A percentile compares a stretch with the other conserved stretches of the same genome.
These are phyloP conservation scores for Carpatolechia fugitivella DNA, from an alignment of 2,888 invertebrate genomes.

Conservation along the genomic window DNA sequence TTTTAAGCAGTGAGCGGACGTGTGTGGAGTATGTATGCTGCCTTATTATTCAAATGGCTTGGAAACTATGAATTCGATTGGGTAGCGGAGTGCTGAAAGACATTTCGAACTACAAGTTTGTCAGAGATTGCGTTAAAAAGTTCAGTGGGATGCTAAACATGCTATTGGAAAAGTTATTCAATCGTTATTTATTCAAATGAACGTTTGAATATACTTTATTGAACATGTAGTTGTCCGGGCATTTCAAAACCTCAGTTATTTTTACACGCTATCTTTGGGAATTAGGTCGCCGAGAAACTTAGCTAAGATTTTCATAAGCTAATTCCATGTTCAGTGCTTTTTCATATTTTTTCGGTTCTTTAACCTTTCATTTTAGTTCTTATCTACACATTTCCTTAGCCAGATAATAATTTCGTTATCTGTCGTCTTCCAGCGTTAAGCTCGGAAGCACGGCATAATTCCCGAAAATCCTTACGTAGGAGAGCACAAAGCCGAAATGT, in stretches of 20 bases:
- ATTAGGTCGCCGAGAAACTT: too few species aligned
- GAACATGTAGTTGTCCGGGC: too few species aligned
- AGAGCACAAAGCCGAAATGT: neutral
- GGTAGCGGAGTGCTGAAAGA: neutral
- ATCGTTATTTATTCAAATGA: neutral
- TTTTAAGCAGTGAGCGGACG: conserved; percentile 20
- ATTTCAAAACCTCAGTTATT: too few species aligned
- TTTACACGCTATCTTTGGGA: too few species aligned
- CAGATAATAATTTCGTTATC: neutral
- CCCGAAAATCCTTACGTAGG: neutral
- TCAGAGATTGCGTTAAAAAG: neutral
- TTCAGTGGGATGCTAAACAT: neutral
- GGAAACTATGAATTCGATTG: conserved; percentile 20
- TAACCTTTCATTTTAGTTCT: too few species aligned
- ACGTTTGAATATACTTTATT: neutral
- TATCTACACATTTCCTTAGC: too few species aligned
- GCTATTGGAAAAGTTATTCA: neutral
- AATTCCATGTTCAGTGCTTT: too few species aligned
- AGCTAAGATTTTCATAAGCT: too few species aligned
- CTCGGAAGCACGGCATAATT: neutral
- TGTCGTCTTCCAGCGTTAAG: neutral
- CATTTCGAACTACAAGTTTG: neutral
- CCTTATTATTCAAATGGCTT: conserved; percentile 24
- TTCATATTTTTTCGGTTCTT: too few species aligned
- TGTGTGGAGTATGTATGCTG: conserved; percentile 18